phyloP scores from a whole-genome alignment of 2,113 vertebrate genomes.

The Pelodiscus sinensis region DNA sequence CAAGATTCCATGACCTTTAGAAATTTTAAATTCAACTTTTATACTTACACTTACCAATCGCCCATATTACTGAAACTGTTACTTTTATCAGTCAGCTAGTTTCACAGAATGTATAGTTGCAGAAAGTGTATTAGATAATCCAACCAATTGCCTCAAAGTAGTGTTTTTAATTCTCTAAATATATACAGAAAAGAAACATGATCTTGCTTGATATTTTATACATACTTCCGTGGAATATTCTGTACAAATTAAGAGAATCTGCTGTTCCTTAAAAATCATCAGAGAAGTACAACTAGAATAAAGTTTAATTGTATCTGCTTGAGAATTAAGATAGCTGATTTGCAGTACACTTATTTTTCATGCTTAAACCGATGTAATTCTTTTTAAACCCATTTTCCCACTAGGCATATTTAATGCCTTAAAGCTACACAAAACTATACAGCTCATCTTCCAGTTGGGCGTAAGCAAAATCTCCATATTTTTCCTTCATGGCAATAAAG shows the following conservation, averaged over 20 bases:
- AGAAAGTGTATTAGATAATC: background rate
- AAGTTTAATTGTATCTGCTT: conserved; percentile 49
- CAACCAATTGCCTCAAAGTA: background rate
- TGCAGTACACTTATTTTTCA: conserved; percentile 61
- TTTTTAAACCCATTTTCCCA: conserved; percentile 79
- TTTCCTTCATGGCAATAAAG: conserved; percentile 68
- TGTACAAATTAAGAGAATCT: background rate
- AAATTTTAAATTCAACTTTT: conserved; percentile 13
- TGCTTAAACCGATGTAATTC: conserved; percentile 76
- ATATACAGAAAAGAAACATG: background rate
- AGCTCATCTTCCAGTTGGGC: conserved; percentile 74
- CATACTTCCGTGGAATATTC: background rate
- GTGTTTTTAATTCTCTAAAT: background rate
- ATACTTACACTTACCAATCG: background rate
- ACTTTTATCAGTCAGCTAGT: conserved; percentile 34
- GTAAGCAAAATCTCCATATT: conserved; percentile 77
- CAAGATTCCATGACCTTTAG: background rate
- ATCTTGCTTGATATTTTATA: background rate
- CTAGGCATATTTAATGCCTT: conserved; percentile 78
- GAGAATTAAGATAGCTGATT: conserved; percentile 54
- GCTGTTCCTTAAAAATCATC: background rate
- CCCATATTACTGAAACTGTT: background rate
- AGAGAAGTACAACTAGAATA: conserved; percentile 52
- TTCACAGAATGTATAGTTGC: background rate
- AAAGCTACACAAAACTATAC: conserved; percentile 64